Evolutionary conservation across 1,140 invertebrate species (phyloP), one percentile per base, ranked within the genome.

Genomic region (Penaeus indicus): DNA sequence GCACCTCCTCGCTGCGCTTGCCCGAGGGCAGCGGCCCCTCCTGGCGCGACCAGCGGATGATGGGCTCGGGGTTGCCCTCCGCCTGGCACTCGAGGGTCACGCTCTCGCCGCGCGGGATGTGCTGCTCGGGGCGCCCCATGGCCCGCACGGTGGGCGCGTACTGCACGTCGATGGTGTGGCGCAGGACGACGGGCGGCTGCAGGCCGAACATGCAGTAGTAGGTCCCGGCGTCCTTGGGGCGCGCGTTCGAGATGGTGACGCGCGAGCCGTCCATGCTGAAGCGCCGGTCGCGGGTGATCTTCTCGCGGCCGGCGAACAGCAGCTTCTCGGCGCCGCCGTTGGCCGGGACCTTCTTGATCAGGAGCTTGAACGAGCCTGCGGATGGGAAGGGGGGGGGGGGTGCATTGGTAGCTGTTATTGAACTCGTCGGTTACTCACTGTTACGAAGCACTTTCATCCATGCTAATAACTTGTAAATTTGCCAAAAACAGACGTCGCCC

Each of bases 41-140:
- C 93, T 98, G 97, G 72, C 97, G 94, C 83, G 95, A 94, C 97
- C 97, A 98, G 11, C 95, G 94, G 85, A 98, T 96, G 90, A 95
- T 96, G 0, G 97, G 97, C 87, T 95, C 95, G 16, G 93, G 93
- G 92, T 96, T 96, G 1, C 97, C 97, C 63, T 95, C 94, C 0
- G 97, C 97, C 91, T 96, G 96, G 92, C 97, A 98, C 25, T 96
- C 94, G 80, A 98, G 93, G 91, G 97, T 97, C 5, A 97, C 96
- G 13, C 96, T 96, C 1, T 61, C 47, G 19, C 86, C 86, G 25
- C 83, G 82, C 19, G 61, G 64, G 42, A 88, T 79, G 21, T 67
- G 64, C 42, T 88, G 86, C 54, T 83, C 38, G 42, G 61, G 64
- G 21, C 77, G 79, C 22, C 62, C 83, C 63, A 75, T 88, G 61